These are phyloP conservation scores for Diarsia rubi DNA, from an alignment of 2,888 invertebrate species.

Conservation along the genomic window DNA sequence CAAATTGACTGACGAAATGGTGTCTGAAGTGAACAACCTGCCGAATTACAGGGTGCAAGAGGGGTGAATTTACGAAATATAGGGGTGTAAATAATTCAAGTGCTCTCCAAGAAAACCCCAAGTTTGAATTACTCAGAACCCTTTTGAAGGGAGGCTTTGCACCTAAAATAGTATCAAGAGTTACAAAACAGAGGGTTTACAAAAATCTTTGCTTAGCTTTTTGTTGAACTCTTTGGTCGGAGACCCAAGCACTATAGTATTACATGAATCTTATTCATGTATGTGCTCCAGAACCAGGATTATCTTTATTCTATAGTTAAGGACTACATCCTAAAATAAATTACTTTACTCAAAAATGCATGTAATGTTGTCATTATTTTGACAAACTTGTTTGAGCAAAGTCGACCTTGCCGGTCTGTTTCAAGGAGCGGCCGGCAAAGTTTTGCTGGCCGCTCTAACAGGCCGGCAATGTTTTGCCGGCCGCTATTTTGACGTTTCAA, in stretches of 20 bases:
- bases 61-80: constrained; percentile 37
- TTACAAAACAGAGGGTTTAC: background rate
- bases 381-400: no score
- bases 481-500: no score
- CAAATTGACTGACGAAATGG: background rate
- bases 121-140: constrained; percentile 22
- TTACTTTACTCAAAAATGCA: no score
- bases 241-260: background rate
- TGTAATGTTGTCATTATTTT: no score
- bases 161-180: background rate
- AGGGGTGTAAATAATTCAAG: constrained; percentile 56
- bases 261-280: background rate
- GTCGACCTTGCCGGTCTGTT: no score
- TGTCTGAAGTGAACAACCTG: constrained; percentile 16
- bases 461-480: no score
- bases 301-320: background rate
- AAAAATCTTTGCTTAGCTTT: no score
- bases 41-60: constrained; percentile 27
- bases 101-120: constrained; percentile 9
- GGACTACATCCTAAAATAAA: background rate
- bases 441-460: no score
- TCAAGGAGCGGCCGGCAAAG: no score
- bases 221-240: background rate
- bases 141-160: background rate
- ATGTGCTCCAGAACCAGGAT: background rate